phyloP scores from a whole-genome alignment of 2,113 vertebrate genomes.

The Plestiodon gilberti region DNA sequence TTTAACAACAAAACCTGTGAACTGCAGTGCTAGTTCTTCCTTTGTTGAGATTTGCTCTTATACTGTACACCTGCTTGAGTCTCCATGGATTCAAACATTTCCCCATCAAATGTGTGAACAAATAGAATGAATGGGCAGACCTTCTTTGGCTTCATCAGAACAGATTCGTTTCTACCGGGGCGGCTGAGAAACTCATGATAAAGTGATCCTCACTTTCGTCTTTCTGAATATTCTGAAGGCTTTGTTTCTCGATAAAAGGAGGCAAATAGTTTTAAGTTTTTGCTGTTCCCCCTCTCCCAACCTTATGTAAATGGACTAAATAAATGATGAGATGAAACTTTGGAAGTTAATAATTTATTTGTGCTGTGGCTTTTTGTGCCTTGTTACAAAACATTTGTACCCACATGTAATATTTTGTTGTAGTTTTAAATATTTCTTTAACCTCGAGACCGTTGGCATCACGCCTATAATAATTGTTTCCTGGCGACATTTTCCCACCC shows the following conservation, averaged over 20 bases:
- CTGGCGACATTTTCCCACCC: conserved; percentile 45
- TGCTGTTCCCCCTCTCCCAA: background rate
- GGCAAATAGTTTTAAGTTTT: background rate
- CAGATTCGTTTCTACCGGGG: background rate
- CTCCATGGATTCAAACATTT: background rate
- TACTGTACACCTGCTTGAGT: background rate
- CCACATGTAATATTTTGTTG: conserved; percentile 53
- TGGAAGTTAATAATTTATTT: conserved; percentile 51
- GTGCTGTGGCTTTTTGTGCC: conserved; percentile 46
- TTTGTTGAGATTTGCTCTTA: background rate
- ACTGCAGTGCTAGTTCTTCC: background rate
- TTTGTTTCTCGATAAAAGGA: conserved; percentile 48
- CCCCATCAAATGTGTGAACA: background rate
- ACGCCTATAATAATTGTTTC: conserved; percentile 59
- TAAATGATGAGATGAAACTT: conserved; percentile 49
- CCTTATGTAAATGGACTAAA: background rate
- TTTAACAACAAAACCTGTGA: background rate
- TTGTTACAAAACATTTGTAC: conserved; percentile 43
- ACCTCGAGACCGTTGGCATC: conserved; percentile 51
- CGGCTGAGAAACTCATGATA: background rate
- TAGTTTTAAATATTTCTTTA: conserved; percentile 66
- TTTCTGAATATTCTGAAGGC: background rate
- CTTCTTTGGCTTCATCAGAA: background rate
- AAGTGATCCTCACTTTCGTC: background rate
- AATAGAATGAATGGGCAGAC: background rate